Conservation (phyloP, 1,140 invertebrate genomes). For the Lucilia cuprina region DNA sequence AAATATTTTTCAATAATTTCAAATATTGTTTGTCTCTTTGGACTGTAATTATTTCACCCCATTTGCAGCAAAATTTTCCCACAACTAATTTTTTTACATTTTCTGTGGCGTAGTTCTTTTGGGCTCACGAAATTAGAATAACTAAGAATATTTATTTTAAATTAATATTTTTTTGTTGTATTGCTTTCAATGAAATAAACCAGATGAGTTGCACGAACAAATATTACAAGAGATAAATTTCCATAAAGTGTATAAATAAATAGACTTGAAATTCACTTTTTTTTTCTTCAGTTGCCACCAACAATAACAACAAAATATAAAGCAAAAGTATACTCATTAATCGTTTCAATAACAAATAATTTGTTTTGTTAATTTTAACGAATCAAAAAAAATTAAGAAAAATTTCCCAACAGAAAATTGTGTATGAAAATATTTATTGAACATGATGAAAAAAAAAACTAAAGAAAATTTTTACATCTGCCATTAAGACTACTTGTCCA, state of each 20-base stretch:
- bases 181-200: not conserved
- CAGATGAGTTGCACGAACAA: not conserved
- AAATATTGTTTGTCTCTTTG: no score
- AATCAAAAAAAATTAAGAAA: no score
- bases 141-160: not conserved
- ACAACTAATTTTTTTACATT: not conserved
- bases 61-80: no score
- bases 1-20: no score
- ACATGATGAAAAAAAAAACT: no score
- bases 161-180: not conserved
- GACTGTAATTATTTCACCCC: no score
- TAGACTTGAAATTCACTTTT: not conserved
- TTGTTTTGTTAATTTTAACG: no score
- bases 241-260: not conserved
- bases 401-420: no score
- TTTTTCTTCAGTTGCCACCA: not conserved
- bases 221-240: not conserved
- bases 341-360: not conserved
- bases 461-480: no score
- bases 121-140: no score
- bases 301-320: not conserved
- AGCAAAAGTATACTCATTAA: not conserved
- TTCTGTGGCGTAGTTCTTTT: not conserved
- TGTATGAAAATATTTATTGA: no score
- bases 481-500: no score